Evolutionary conservation across 2,888 invertebrate species (phyloP), one percentile per base, ranked within the genome.

Genomic region (Troides helena): DNA sequence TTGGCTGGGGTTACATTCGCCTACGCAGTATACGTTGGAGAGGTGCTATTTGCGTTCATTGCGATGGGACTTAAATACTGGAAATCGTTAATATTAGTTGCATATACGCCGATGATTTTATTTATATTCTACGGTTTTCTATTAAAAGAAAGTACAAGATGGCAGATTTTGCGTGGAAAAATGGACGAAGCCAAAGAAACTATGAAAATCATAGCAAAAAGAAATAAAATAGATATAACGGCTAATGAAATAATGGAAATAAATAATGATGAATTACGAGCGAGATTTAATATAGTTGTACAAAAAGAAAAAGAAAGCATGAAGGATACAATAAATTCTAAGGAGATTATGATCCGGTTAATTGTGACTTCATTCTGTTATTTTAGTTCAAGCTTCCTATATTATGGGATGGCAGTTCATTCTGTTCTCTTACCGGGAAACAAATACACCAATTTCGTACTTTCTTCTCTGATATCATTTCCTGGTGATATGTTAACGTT

Each of bases 341-440:
- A 82, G 73, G 85, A 86, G 74, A 88, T 86, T 68, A 85, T 89
- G 84, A 80, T 77, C 57, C 79, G 90, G 12, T 72, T 90, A 36
- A 74, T 75, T 2, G 89, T 89, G 5, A 75, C 84, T 0, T 85
- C 87, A 7, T 81, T 86, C 70, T 87, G 88, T 70, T 86, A 86
- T 56, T 90, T 90, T 61, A 79, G 88, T 0, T 85, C 88, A 0
- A 88, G 89, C 72, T 89, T 90, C 65, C 75, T 88, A 0, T 90
- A 90, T 63, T 89, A 88, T 56, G 89, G 90, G 0, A 76, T 85
- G 66, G 77, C 86, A 12, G 81, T 90, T 0, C 85, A 90, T 72
- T 82, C 86, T 3, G 84, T 89, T 7, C 75, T 86, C 7, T 70
- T 90, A 50, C 90, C 90, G 2, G 90, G 90, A 56, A 83, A 89